Percentiles rank a stretch among this genome's conserved stretches.
These are phyloP conservation scores for Schizothorax lantsangensis DNA, from an alignment of 2,797 vertebrate species.

Conservation along the genomic window DNA sequence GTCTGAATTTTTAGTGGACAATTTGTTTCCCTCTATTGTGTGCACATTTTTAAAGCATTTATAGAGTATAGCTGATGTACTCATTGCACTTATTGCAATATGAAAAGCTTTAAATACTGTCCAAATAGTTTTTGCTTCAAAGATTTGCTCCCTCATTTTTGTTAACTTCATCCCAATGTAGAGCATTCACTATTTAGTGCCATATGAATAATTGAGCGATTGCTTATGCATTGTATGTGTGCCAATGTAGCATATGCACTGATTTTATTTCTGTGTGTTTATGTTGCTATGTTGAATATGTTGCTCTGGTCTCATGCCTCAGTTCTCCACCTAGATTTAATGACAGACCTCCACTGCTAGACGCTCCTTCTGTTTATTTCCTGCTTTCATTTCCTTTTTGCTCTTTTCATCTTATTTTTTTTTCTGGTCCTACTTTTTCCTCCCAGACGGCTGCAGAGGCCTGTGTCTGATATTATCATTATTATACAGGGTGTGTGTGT, in stretches of 20 bases:
- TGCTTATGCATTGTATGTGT: not conserved
- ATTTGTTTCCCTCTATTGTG: not conserved
- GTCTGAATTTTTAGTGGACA: not conserved
- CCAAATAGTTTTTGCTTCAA: not conserved
- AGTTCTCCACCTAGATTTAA: constrained; percentile 55
- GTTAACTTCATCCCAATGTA: not conserved
- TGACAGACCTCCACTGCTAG: constrained; percentile 47
- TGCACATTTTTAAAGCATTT: not conserved
- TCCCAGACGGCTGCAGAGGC: not conserved
- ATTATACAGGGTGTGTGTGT: not conserved
- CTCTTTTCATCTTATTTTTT: constrained; percentile 8
- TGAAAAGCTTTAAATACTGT: not conserved
- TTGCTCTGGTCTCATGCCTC: constrained; percentile 28
- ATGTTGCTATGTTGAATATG: not conserved
- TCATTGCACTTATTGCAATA: not conserved
- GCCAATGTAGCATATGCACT: not conserved
- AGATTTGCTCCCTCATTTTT: not conserved
- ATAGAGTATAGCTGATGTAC: not conserved
- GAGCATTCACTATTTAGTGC: not conserved
- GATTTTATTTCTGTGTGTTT: constrained; percentile 1
- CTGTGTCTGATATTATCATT: constrained; percentile 28
- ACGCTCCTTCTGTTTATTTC: constrained; percentile 37
- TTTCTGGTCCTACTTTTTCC: constrained; percentile 4
- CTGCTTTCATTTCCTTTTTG: constrained; percentile 31
- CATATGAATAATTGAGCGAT: not conserved